phyloP scores from a whole-genome alignment of 2,113 vertebrate species.

The Aptenodytes forsteri region DNA sequence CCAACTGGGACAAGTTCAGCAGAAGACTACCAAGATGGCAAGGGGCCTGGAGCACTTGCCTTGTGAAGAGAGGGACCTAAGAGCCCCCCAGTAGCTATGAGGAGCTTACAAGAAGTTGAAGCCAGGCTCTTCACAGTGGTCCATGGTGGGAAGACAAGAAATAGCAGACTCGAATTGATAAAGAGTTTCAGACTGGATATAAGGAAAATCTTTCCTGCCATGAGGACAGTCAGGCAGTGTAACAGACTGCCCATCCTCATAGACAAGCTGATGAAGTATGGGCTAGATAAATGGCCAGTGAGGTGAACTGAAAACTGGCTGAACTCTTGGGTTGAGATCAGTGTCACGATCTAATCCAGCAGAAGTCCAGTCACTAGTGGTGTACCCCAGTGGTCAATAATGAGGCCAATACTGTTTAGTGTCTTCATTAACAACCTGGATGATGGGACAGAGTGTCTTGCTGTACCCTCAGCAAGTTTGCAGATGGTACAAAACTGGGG shows the following conservation, averaged over 20 bases:
- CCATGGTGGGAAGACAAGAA: background rate
- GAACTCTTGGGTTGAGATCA: background rate
- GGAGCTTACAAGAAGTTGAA: background rate
- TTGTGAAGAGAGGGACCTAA: background rate
- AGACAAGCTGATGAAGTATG: background rate
- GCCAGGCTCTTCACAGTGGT: background rate
- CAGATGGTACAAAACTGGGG: background rate
- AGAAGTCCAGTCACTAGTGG: background rate
- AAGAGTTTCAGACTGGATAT: background rate
- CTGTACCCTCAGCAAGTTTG: background rate
- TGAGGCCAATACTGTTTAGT: background rate
- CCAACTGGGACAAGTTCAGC: background rate
- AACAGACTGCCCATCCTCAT: background rate
- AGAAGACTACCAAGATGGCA: background rate
- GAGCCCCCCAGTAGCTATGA: background rate
- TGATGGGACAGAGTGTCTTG: background rate
- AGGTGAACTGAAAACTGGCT: background rate
- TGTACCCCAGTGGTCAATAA: background rate
- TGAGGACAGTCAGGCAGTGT: background rate
- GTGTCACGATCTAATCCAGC: background rate
- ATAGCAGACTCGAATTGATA: background rate
- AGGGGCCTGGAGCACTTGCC: background rate
- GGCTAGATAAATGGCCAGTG: background rate
- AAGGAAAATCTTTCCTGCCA: background rate
- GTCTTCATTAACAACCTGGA: background rate